Evolutionary conservation across 37 sponge, comb jelly and placozoan genomes (phyloP), one percentile per base, ranked within the genome.

Genomic region (Aplysina aerophoba): DNA sequence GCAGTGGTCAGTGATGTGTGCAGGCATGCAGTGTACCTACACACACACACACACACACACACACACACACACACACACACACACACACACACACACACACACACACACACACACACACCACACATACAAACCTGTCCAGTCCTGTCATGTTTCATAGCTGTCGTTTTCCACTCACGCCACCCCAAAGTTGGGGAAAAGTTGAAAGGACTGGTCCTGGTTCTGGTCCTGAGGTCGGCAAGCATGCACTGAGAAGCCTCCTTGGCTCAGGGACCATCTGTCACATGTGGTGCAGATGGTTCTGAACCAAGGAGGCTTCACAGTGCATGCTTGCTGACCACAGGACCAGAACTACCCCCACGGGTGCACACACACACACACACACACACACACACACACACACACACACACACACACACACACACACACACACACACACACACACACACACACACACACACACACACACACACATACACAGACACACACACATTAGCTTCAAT

Each of bases 401-500:
- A 38, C 50, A 41, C 50, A 75, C 44, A 44, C 50, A 75, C n/a
- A 41, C 77, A 72, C 73, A 72, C 37, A 72, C 73, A 72, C 37
- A 72, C 37, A 72, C n/a, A 44, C 50, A 44, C 50, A 44, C 50
- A 44, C 50, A 44, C 50, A 44, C 50, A 44, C 50, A 40, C 84
- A 87, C 56, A 90, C 89, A 36, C 55, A 57, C 15, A 59, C 17
- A 22, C 71, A 64, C 59, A n/a, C 36, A 86, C 87, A 75, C 72
- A 69, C 40, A 38, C 68, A 34, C 84, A 83, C 68, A 83, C 84
- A 64, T 6, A 24, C 81, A 59, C 17, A 80, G 5, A 72, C 34
- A 24, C n/a, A 30, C 37, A 30, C 73, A 28, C 37, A 21, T 14
- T 72, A 3, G 12, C 21, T 15, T 24, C 20, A 67, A 67, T 19